Evolutionary conservation across 2,113 vertebrate genomes (phyloP).

Genomic region (Daboia siamensis): DNA sequence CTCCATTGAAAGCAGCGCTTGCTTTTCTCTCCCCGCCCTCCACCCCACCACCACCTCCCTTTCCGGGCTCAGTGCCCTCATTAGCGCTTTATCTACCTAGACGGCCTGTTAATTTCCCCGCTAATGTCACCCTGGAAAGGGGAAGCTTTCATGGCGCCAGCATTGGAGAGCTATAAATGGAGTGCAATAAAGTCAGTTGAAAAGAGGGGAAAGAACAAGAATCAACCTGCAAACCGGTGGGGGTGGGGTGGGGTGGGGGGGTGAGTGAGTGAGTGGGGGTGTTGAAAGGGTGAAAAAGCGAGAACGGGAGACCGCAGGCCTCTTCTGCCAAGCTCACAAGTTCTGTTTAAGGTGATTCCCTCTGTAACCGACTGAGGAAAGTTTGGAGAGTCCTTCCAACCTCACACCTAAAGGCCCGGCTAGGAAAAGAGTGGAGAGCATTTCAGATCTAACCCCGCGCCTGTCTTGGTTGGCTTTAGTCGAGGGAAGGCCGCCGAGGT

Average conservation of each 20-base stretch:
- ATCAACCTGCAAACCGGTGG: not conserved
- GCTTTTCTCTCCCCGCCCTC: not conserved
- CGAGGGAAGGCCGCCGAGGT: not conserved
- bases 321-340: not conserved
- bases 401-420: not conserved
- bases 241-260: too few species aligned
- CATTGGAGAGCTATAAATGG: not conserved
- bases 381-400: not conserved
- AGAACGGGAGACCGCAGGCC: not conserved
- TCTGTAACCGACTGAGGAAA: not conserved
- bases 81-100: constrained; percentile 5
- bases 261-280: fast-evolving
- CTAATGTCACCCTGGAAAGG: not conserved
- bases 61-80: not conserved
- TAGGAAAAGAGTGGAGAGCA: not conserved
- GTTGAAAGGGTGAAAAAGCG: not conserved
- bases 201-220: not conserved
- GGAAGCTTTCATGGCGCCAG: not conserved
- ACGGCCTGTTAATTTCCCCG: constrained; percentile 5
- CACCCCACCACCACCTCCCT: not conserved
- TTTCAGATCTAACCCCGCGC: not conserved
- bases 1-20: not conserved
- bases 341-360: not conserved
- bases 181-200: not conserved
- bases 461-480: fast-evolving